Conservation (phyloP, 2,888 invertebrate genomes). For the Hipparchia semele region DNA sequence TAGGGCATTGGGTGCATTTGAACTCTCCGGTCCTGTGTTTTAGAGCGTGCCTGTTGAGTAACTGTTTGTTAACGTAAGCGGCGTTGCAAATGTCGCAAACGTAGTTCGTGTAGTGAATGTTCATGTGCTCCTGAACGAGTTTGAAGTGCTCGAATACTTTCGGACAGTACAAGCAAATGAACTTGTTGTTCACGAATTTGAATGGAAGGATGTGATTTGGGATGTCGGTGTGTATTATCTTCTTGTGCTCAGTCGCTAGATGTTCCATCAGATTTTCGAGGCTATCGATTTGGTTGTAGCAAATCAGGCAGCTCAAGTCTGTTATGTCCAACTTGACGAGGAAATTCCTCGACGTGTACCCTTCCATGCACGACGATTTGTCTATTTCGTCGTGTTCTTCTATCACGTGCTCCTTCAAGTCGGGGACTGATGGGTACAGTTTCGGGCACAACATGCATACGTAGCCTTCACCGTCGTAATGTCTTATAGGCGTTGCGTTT, state of each 20-base stretch:
- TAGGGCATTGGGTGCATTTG: slow-evolving; percentile 12
- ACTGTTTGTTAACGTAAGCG: slow-evolving; percentile 2
- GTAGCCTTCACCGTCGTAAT: slow-evolving; percentile 18
- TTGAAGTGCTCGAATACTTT: slow-evolving; percentile 16
- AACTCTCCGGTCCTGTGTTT: slow-evolving; percentile 8
- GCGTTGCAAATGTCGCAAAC: slow-evolving; percentile 11
- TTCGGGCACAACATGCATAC: slow-evolving; percentile 22
- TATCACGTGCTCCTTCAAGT: slow-evolving; percentile 14
- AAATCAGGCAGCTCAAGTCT: slow-evolving; percentile 9
- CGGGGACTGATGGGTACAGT: slow-evolving; percentile 6
- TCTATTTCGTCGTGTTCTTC: slow-evolving; percentile 22
- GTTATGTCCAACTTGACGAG: slow-evolving; percentile 19
- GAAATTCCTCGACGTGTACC: slow-evolving; percentile 15
- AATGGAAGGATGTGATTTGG: slow-evolving; percentile 13
- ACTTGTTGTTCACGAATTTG: slow-evolving; percentile 1
- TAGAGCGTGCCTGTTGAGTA: neutral
- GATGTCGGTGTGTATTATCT: slow-evolving; percentile 16
- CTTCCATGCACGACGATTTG: slow-evolving; percentile 19
- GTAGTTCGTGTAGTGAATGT: slow-evolving; percentile 11
- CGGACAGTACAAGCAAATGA: slow-evolving; percentile 7
- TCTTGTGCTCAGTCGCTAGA: slow-evolving; percentile 9
- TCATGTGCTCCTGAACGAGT: slow-evolving; percentile 14
- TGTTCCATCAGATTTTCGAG: slow-evolving; percentile 16
- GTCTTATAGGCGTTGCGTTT: slow-evolving; percentile 14
- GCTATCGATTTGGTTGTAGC: slow-evolving; percentile 15